phyloP scores from a whole-genome alignment of 2,113 vertebrate species.

The Rhynchopsitta pachyrhyncha region DNA sequence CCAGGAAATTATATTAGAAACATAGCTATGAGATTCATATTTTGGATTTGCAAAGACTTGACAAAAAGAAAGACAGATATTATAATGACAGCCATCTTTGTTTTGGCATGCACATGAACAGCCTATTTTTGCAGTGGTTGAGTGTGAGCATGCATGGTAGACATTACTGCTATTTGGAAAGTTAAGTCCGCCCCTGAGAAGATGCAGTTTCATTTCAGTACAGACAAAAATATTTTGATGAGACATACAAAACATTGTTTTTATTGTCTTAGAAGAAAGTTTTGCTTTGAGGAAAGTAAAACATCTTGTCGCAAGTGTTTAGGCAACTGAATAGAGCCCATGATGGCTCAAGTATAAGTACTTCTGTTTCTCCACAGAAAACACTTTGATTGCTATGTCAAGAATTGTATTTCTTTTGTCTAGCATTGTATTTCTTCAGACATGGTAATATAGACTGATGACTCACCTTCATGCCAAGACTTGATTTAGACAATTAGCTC shows the following conservation, averaged over 20 bases:
- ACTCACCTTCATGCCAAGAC: neutral
- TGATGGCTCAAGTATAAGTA: neutral
- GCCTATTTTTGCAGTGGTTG: neutral
- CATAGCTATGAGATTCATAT: neutral
- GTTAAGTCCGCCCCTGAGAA: neutral
- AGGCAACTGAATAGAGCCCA: neutral
- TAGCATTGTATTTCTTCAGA: neutral
- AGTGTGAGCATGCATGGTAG: neutral
- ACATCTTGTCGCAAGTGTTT: neutral
- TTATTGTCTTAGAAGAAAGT: neutral
- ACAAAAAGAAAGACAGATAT: neutral
- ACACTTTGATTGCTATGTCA: neutral
- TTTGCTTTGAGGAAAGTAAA: neutral
- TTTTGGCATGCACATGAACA: neutral
- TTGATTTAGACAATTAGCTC: neutral
- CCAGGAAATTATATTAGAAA: neutral
- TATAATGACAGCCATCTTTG: neutral
- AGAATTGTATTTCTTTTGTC: neutral
- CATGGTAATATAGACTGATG: neutral
- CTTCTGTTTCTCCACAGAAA: neutral
- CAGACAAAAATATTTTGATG: neutral
- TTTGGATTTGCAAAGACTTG: neutral
- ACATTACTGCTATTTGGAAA: neutral
- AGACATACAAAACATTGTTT: neutral
- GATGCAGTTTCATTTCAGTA: neutral